Conservation (phyloP, 2,113 vertebrate species). For the Probosciger aterrimus region DNA sequence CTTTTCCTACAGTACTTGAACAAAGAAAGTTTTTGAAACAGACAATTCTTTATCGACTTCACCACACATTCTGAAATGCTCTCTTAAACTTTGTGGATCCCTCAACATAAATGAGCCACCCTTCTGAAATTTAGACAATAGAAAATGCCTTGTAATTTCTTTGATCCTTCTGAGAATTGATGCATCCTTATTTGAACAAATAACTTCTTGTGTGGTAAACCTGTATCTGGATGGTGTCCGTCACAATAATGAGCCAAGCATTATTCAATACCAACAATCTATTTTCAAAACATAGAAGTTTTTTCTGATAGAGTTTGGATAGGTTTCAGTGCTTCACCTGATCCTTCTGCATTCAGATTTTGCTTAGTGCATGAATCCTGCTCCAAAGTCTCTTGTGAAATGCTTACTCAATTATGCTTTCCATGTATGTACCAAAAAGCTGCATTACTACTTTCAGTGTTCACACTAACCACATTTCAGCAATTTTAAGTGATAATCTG, state of each 20-base stretch:
- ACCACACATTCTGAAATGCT: neutral
- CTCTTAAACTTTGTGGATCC: neutral
- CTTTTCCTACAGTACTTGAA: neutral
- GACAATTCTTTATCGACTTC: neutral
- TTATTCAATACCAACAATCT: neutral
- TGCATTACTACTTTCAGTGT: neutral
- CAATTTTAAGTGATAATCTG: neutral
- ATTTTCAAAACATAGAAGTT: neutral
- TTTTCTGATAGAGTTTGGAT: neutral
- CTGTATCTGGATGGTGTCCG: neutral
- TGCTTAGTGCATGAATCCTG: neutral
- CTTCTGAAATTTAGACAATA: neutral
- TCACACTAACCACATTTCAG: neutral
- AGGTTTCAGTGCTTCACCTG: neutral
- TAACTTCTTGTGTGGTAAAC: neutral
- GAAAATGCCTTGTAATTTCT: neutral
- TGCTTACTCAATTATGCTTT: neutral
- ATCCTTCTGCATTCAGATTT: neutral
- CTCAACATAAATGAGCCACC: neutral
- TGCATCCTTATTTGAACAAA: neutral
- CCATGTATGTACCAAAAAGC: neutral
- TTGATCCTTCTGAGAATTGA: neutral
- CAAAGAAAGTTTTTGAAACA: conserved; percentile 21
- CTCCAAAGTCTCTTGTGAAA: neutral
- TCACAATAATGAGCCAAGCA: neutral